A percentile compares a stretch with the other conserved stretches of the same genome.
These are phyloP conservation scores for Castor canadensis DNA, from an alignment of 2,113 vertebrate species.

Conservation along the genomic window DNA sequence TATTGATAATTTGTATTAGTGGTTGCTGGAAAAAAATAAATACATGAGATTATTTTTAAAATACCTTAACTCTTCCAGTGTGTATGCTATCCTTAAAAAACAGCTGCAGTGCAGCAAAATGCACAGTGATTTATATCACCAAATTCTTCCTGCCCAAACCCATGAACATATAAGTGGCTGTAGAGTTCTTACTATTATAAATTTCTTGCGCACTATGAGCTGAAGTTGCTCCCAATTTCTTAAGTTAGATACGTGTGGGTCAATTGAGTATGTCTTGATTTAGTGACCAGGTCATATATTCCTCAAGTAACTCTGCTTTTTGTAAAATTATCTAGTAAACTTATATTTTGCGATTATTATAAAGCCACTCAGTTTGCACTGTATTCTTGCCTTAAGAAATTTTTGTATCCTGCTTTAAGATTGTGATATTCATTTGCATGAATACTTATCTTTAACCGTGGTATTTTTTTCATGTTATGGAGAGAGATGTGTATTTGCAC, in stretches of 20 bases:
- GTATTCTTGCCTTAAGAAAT: not conserved
- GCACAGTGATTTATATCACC: not conserved
- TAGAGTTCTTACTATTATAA: too few species aligned
- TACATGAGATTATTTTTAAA: not conserved
- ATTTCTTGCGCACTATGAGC: too few species aligned
- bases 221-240: too few species aligned
- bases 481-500: too few species aligned
- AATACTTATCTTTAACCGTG: conserved; percentile 39
- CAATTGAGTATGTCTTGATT: too few species aligned
- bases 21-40: not conserved
- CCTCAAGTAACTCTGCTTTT: not conserved
- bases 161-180: too few species aligned
- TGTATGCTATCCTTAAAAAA: too few species aligned
- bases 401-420: not conserved
- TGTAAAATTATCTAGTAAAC: not conserved
- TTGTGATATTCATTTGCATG: not conserved
- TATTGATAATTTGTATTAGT: not conserved
- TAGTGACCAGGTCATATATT: too few species aligned
- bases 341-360: not conserved
- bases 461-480: too few species aligned
- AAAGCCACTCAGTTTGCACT: not conserved
- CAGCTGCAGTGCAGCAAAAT: not conserved
- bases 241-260: too few species aligned
- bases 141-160: not conserved
- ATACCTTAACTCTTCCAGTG: not conserved